Base-by-base conservation (phyloP, 2,888 invertebrate species). In the Troides oblongomaculatus region DNA sequence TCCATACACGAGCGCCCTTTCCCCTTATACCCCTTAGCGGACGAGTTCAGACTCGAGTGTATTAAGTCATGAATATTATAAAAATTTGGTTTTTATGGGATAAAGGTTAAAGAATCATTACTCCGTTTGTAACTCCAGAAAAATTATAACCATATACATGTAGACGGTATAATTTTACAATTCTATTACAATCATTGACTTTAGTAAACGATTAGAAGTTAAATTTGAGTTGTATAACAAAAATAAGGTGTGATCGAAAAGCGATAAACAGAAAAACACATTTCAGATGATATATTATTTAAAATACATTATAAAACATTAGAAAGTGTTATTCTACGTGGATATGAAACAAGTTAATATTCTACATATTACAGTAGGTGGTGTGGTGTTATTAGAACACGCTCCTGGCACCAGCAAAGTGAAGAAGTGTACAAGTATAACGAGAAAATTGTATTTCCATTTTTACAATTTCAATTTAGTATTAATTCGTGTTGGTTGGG, bases 381-480 rank as follows among this genome's bases (percentile, higher is more conserved):
- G 80, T 84, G 81, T 88, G 82, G 80, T 84, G 81, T 88, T 89
- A 86, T 85, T 82, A 84, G 84, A 86, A 85, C 85, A 85, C 84
- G 81, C 88, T 86, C 82, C 85, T 86, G 85, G 88, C 85, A 88
- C 84, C 84, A 84, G 87, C 83, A 86, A 86, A 83, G 74, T 74
- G 74, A 80, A 82, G 79, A 79, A 77, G 78, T 78, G 83, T 87
- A 88, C 87, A 87, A 85, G 83, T 87, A 88, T 87, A 87, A 85
- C 83, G 90, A 88, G 89, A 91, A 92, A 92, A 92, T 89, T 90
- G 90, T 92, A 91, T 92, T 91, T 90, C 89, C 91, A 92, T 92
- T 92, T 92, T 92, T 90, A 92, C 92, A 91, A 91, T 92, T 92
- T 90, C 92, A 92, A 92, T 92, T 92, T 92, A 89, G 92, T 92